These are phyloP conservation scores for Callopanchax toddi DNA, from an alignment of 2,113 vertebrate genomes.

Conservation along the genomic window DNA sequence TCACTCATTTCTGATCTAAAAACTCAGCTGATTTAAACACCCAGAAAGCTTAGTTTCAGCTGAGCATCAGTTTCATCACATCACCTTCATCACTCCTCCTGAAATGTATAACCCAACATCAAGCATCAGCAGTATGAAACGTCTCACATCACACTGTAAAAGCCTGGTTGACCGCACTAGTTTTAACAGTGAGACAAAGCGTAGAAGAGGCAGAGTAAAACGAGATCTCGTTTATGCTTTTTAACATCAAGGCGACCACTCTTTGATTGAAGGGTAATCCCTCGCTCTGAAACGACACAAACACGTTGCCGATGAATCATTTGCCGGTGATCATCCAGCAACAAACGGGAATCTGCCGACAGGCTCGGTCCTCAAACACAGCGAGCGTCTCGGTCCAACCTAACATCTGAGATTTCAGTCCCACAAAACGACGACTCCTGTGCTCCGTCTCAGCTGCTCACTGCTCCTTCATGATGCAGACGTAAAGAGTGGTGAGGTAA, in stretches of 20 bases:
- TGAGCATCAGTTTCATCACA: slow-evolving; percentile 7
- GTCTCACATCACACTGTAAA: slow-evolving; percentile 30
- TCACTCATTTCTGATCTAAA: neutral
- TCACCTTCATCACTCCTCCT: neutral
- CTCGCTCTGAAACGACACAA: slow-evolving; percentile 19
- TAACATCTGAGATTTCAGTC: no score
- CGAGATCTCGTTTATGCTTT: slow-evolving; percentile 7
- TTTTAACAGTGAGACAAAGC: slow-evolving; percentile 20
- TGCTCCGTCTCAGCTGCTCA: slow-evolving; percentile 51
- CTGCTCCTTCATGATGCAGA: slow-evolving; percentile 89
- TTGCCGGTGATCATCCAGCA: slow-evolving; percentile 45
- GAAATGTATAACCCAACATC: slow-evolving; percentile 1
- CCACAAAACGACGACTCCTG: slow-evolving; percentile 23
- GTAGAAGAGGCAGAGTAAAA: slow-evolving; percentile 15
- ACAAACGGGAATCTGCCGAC: neutral
- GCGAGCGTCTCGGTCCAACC: neutral
- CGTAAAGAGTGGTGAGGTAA: slow-evolving; percentile 88
- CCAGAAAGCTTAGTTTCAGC: slow-evolving; percentile 11
- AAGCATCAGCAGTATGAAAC: slow-evolving; percentile 12
- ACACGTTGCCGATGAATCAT: slow-evolving; percentile 53
- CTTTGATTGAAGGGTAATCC: slow-evolving; percentile 65
- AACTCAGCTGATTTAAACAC: neutral
- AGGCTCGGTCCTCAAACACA: slow-evolving; percentile 13
- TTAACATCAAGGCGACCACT: slow-evolving; percentile 32
- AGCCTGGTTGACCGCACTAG: slow-evolving; percentile 22